Base-by-base conservation (phyloP, 2,797 vertebrate species). In the Sebastes aleutianus region DNA sequence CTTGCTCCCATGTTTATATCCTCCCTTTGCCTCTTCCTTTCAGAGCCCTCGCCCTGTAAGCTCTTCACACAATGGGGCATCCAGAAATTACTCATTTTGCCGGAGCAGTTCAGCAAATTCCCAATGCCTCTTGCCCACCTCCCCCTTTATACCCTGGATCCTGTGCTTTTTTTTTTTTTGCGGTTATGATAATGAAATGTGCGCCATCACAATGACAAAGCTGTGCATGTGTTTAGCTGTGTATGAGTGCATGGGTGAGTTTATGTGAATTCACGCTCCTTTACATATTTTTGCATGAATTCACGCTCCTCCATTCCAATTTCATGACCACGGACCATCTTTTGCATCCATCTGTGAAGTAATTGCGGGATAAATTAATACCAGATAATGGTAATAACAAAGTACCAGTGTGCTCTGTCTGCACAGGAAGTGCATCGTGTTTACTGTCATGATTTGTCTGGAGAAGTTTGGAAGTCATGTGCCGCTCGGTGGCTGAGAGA, bases 81-180 rank as follows among this genome's bases (percentile, higher is more conserved):
- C 93, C 89, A 94, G 88, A 93, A 96, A 96, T 96, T 93, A 95
- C 93, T 95, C 90, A 94, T 95, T 95, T 96, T 90, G 88, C 90
- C 66, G 80, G 80, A 88, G 93, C 92, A 83, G 91, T 90, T 93
- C 86, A 80, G 87, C 90, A 90, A 90, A 93, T 89, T 92, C 92
- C 85, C 87, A 85, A 84, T 88, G 81, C 87, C 86, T 84, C 86
- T 79, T 75, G 79, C 77, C 86, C 80, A 70, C 78, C 80, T 75
- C 85, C 83, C 67, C 82, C 79, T 74, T 90, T 80, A 65, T 75
- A 56, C 79, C 70, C 65, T 31, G 65, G 72, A 88, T 88, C 74
- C 75, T 64, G 29, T 74, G 75, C 70, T 81, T 76, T 79, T 75
- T 82, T 76, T 75, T 82, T 3, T 32, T n/a, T 81, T 78, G 85